phyloP scores from a whole-genome alignment of 2,888 invertebrate species.

The Acrobasis consociella region DNA sequence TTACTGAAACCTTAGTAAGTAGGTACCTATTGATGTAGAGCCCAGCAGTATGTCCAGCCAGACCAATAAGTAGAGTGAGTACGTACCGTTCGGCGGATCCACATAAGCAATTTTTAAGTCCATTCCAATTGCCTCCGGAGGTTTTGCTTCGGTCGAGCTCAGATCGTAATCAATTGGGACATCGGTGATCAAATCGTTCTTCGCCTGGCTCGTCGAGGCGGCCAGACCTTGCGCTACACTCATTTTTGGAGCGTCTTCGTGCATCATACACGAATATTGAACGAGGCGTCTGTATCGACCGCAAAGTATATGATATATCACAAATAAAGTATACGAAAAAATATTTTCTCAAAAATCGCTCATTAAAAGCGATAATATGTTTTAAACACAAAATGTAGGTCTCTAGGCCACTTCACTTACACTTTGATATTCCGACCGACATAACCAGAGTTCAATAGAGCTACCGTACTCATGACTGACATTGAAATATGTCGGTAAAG shows the following conservation, averaged over 20 bases:
- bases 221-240: slow-evolving; percentile 86
- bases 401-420: slow-evolving; percentile 95
- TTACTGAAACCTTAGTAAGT: slow-evolving; percentile 3
- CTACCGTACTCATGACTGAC: slow-evolving; percentile 85
- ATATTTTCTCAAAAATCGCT: slow-evolving; percentile 84
- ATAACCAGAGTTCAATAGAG: slow-evolving; percentile 87
- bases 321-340: slow-evolving; percentile 67
- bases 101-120: slow-evolving; percentile 85
- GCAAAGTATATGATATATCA: slow-evolving; percentile 59
- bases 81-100: slow-evolving; percentile 83
- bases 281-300: slow-evolving; percentile 63
- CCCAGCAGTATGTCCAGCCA: slow-evolving; percentile 21
- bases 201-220: slow-evolving; percentile 83
- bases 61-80: slow-evolving; percentile 35
- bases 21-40: slow-evolving; percentile 17
- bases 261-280: slow-evolving; percentile 82
- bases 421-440: slow-evolving; percentile 90
- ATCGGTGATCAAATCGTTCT: slow-evolving; percentile 69
- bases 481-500: slow-evolving; percentile 83
- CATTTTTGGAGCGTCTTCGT: slow-evolving; percentile 87
- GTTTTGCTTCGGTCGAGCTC: slow-evolving; percentile 73
- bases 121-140: slow-evolving; percentile 77
- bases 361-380: slow-evolving; percentile 58
- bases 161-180: slow-evolving; percentile 73
- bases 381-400: slow-evolving; percentile 88